Conservation (phyloP, 2,888 invertebrate genomes). For the Empis livida region DNA sequence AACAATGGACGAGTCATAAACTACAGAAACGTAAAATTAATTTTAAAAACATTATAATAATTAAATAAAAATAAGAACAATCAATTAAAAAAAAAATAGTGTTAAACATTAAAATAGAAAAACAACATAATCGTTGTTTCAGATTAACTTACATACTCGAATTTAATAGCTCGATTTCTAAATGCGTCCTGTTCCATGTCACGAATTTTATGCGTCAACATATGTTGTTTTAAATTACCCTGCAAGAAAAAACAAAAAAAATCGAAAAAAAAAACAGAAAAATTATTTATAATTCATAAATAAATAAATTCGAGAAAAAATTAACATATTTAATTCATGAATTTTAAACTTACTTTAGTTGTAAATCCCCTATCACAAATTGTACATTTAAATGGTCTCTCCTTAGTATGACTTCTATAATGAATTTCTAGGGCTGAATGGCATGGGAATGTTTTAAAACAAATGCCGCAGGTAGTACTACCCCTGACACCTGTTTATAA, state of each 20-base stretch:
- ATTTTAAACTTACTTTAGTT: conserved; percentile 62
- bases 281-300: not conserved
- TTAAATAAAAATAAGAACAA: too few relatives aligned
- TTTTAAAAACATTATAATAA: not conserved
- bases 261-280: not conserved
- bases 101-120: too few relatives aligned
- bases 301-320: not conserved
- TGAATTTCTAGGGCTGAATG: conserved; percentile 95
- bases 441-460: conserved; percentile 98
- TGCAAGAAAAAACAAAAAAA: conserved; percentile 31
- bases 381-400: conserved; percentile 91
- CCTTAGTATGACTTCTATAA: conserved; percentile 93
- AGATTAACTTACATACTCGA: conserved; percentile 29
- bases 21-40: not conserved
- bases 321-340: not conserved
- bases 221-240: conserved; percentile 99
- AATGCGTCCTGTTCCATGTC: conserved; percentile 49
- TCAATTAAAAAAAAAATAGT: too few relatives aligned
- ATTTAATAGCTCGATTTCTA: conserved; percentile 34
- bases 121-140: not conserved
- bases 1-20: too few relatives aligned
- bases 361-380: conserved; percentile 96
- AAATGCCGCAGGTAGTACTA: conserved; percentile 88
- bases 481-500: conserved; percentile 58
- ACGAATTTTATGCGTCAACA: conserved; percentile 93